phyloP scores from a whole-genome alignment of 2,797 vertebrate species.

The Kryptolebias ocellatus region DNA sequence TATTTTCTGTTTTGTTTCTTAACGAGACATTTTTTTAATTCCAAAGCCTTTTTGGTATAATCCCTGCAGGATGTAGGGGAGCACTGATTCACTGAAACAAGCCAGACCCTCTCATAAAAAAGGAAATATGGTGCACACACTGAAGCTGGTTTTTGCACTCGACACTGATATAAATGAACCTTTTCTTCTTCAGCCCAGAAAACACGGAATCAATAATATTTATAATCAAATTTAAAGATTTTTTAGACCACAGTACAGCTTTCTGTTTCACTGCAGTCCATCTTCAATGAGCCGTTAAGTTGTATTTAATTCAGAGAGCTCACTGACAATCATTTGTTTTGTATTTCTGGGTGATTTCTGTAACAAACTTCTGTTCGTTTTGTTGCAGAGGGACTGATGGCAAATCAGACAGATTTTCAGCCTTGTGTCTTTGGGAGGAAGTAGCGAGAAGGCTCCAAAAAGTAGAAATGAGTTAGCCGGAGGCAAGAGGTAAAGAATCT shows the following conservation, averaged over 20 bases:
- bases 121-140: no score
- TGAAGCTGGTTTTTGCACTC: no score
- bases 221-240: background rate
- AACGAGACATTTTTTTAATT: no score
- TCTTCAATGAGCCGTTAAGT: background rate
- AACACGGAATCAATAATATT: background rate
- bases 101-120: no score
- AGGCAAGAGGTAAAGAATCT: background rate
- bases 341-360: background rate
- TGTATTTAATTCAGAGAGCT: background rate
- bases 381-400: background rate
- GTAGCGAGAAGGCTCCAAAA: background rate
- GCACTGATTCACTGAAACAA: no score
- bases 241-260: background rate
- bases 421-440: background rate
- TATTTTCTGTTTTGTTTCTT: no score
- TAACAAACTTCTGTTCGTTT: background rate
- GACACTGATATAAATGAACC: no score
- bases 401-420: background rate
- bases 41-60: no score
- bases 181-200: no score
- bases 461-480: background rate
- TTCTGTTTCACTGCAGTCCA: background rate
- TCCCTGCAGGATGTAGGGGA: no score
- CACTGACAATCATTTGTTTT: background rate